Base-by-base conservation (phyloP, 2,888 invertebrate genomes). In the Xestobium rufovillosum region DNA sequence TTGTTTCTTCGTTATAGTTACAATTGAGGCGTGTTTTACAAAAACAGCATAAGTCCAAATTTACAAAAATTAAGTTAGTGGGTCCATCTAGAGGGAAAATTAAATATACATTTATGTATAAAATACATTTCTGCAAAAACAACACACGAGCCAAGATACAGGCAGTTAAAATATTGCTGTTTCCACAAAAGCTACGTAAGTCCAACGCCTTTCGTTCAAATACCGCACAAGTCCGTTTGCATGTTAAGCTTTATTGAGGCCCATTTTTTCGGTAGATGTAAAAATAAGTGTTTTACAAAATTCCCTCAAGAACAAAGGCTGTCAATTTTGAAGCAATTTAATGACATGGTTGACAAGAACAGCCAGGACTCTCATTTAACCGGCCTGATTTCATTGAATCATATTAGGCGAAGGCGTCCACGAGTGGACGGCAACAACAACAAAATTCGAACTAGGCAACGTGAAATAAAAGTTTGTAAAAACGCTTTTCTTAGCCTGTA, bases 291-390 rank as follows among this genome's bases (percentile, higher is more conserved):
- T 27, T 27, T n/a, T 12, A 8, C 28, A 4, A 27, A 27, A 11
- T 4, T 8, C 10, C 10, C 28, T 6, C n/a, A 27, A 27, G 28
- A 27, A 27, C 23, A 27, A 27, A 27, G 11, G 11, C 28, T 27
- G 6, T 37, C 16, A 16, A 35, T 33, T 37, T n/a, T 26, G 6
- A 37, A 19, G 16, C 14, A 35, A 16, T 23, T 37, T 14, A 14
- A 25, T 23, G 23, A 34, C 27, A 14, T 27, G 14, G 17, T 38
- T 15, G 31, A 37, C 29, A 38, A 38, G 32, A 31, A 38, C 27
- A 33, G 31, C 28, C 31, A 34, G 27, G 36, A 40, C 16, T 40
- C 36, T 12, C 36, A 40, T 36, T 40, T 36, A 37, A 28, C 32
- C 23, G 28, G 36, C 23, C 36, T 36, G 14, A 29, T 29, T 29